A percentile compares a stretch with the other conserved stretches of the same genome.
Conservation (phyloP, 2,113 vertebrate genomes). For the Chrysemys picta region DNA sequence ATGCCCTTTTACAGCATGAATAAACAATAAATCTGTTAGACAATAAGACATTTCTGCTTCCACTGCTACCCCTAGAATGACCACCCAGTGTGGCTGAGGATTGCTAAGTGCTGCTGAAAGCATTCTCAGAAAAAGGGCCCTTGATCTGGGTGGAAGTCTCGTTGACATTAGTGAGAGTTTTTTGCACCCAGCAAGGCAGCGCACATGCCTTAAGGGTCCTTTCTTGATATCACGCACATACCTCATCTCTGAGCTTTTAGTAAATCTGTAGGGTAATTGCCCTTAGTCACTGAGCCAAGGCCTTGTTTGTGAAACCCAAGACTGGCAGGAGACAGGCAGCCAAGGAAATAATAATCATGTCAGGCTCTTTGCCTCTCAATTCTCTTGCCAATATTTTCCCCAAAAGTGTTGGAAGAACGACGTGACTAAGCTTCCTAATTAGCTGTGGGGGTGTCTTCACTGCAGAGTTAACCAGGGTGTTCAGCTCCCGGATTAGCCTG, state of each 20-base stretch:
- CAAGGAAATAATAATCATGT: neutral
- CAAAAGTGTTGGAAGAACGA: neutral
- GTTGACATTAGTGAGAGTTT: neutral
- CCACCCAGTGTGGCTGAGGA: neutral
- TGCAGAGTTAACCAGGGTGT: neutral
- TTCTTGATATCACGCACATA: neutral
- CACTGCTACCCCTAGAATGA: neutral
- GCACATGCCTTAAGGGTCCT: neutral
- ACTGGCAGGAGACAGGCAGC: neutral
- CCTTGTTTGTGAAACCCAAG: neutral
- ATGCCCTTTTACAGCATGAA: constrained; percentile 31
- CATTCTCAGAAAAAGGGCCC: neutral
- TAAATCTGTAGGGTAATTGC: neutral
- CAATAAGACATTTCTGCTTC: neutral
- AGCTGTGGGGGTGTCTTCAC: neutral
- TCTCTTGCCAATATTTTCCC: neutral
- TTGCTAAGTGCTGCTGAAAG: neutral
- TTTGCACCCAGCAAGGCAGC: neutral
- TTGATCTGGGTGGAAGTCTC: neutral
- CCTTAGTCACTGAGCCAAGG: neutral
- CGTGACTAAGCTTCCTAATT: neutral
- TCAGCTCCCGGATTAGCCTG: neutral
- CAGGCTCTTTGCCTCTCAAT: neutral
- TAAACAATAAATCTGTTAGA: constrained; percentile 3
- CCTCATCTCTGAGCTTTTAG: neutral